Evolutionary conservation across 2,888 invertebrate genomes (phyloP).

Genomic region (Rhamphomyia laevipes): DNA sequence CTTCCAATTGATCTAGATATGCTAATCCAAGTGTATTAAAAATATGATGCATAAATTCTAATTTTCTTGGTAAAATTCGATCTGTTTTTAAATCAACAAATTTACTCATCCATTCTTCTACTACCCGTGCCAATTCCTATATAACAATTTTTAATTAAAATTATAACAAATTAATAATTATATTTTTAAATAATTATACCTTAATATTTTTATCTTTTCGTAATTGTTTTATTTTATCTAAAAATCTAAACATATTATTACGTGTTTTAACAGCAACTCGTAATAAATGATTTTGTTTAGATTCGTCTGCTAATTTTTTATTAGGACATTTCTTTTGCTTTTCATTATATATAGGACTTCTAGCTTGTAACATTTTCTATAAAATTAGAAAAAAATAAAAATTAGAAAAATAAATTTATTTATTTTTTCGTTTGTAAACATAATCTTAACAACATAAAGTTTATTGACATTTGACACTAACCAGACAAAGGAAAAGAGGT

Average conservation of each 20-base stretch:
- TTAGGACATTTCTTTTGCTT: slow-evolving; percentile 2
- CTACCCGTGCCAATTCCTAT: slow-evolving; percentile 12
- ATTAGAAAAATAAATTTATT: too few species aligned
- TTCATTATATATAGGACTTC: slow-evolving; percentile 22
- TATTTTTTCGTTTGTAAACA: too few species aligned
- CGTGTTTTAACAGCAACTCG: slow-evolving; percentile 22
- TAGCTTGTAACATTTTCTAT: slow-evolving; percentile 19
- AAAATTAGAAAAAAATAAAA: neutral
- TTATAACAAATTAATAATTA: neutral
- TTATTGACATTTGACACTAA: too few species aligned
- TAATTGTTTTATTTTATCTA: slow-evolving; percentile 14
- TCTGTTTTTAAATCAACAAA: slow-evolving; percentile 21
- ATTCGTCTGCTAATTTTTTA: neutral
- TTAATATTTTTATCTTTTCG: slow-evolving; percentile 11
- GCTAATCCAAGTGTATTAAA: slow-evolving; percentile 22
- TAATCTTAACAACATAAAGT: too few species aligned
- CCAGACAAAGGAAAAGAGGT: too few species aligned
- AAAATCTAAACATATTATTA: slow-evolving; percentile 20
- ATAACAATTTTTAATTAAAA: slow-evolving; percentile 13
- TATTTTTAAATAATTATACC: neutral
- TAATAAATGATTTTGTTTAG: slow-evolving; percentile 15
- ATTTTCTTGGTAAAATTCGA: slow-evolving; percentile 23
- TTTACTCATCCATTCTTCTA: slow-evolving; percentile 20
- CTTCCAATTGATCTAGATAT: slow-evolving; percentile 14
- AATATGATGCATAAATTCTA: slow-evolving; percentile 22